Base-by-base conservation (phyloP, 2,113 vertebrate species). In the Verasper variegatus region DNA sequence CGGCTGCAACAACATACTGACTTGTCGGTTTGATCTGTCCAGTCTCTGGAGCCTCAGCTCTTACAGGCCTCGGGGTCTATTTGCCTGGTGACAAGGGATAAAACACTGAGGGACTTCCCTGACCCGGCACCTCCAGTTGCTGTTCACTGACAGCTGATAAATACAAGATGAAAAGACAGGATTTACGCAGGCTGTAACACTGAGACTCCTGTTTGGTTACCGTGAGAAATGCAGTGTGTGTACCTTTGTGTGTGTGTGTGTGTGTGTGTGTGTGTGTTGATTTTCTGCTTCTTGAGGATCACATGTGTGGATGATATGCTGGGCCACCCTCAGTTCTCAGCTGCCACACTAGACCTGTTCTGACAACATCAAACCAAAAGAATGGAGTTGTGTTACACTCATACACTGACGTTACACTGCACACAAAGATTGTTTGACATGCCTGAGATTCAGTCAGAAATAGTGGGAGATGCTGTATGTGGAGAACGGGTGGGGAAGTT, bases 141-240 rank as follows among this genome's bases (percentile, higher is more conserved):
- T 60, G 56, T 18, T 18, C 14, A 42, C 63, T 84, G 83, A 87
- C 86, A 88, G 91, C 84, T 83, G 76, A 88, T 83, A 77, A 76
- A 85, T 78, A 86, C 71, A 74, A 62, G 83, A 73, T 75, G 59
- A 83, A 70, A 76, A 52, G 51, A 37, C 35, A 60, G 84, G 75
- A 89, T 89, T 88, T 86, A 92, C 74, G 69, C 42, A 7, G 42
- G 57, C 35, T 69, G 69, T 60, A 69, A 82, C 75, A 62, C 37
- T 59, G 66, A 83, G 74, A 82, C 81, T 54, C 21, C 35, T 14
- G 59, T 82, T 76, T 74, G 72, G 76, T 79, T 76, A 58, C 15
- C 31, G 71, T 59, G 61, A 26, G 55, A 59, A 65, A 57, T 13
- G 10, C 59, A 63, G 64, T 52, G 68, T 58, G 71, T 59, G 68